phyloP scores from a whole-genome alignment of 2,797 vertebrate genomes.

The Thripadectes ignobilis region DNA sequence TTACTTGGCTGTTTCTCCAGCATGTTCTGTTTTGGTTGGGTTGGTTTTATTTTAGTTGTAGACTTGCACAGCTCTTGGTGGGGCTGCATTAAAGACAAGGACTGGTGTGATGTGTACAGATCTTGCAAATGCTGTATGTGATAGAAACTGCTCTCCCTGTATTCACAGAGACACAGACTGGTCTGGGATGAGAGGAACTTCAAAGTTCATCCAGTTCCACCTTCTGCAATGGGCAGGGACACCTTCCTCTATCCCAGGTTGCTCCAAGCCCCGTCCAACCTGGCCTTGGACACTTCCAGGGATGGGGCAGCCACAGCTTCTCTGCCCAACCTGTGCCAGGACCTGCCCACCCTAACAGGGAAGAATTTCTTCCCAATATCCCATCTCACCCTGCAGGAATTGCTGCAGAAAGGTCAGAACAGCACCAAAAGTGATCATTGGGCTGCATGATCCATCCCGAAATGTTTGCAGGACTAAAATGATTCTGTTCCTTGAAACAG shows the following conservation, averaged over 20 bases:
- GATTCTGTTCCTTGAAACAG: background rate
- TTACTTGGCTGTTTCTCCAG: background rate
- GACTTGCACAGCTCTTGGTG: background rate
- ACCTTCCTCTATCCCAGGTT: background rate
- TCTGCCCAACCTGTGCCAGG: background rate
- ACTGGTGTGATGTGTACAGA: background rate
- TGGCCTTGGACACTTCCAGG: background rate
- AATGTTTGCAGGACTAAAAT: background rate
- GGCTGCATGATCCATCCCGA: background rate
- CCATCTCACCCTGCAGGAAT: background rate
- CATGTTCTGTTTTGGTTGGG: accelerated
- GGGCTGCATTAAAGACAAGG: background rate
- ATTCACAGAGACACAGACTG: background rate
- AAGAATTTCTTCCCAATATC: background rate
- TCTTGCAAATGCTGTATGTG: accelerated
- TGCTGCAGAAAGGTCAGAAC: background rate
- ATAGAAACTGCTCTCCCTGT: background rate
- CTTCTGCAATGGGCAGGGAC: background rate
- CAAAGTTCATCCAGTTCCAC: background rate
- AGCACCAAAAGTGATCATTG: background rate
- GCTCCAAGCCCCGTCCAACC: background rate
- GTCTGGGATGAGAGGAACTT: background rate
- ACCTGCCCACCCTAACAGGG: background rate
- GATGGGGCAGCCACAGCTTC: background rate
- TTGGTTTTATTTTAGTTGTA: background rate